These are phyloP conservation scores for Drosophila lacteicornis DNA, from an alignment of 1,140 invertebrate species.

Conservation along the genomic window DNA sequence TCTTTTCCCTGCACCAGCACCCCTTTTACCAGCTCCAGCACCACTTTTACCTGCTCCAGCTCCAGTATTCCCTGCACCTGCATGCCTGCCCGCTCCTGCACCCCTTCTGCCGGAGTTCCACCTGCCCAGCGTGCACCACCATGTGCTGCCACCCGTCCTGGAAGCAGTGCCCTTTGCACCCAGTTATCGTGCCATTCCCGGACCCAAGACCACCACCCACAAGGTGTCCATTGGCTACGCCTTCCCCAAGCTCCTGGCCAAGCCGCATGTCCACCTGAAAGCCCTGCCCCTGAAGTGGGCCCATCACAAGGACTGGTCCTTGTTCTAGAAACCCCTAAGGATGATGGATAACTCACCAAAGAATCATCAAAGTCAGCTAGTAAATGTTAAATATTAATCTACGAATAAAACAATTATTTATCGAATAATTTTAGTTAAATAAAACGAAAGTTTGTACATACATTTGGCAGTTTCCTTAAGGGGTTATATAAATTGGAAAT, in stretches of 20 bases:
- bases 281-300: conserved; percentile 65
- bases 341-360: conserved; percentile 33
- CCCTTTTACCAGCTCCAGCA: conserved; percentile 46
- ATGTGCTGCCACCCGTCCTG: conserved; percentile 70
- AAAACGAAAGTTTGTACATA: conserved; percentile 12
- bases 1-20: conserved; percentile 33
- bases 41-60: conserved; percentile 30
- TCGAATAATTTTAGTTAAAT: conserved; percentile 28
- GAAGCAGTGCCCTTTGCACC: conserved; percentile 66
- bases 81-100: conserved; percentile 20
- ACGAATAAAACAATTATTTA: conserved; percentile 27
- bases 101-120: conserved; percentile 44
- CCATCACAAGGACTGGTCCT: conserved; percentile 68
- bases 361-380: conserved; percentile 33
- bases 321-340: conserved; percentile 50
- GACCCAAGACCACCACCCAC: conserved; percentile 76
- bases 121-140: conserved; percentile 47
- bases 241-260: conserved; percentile 63
- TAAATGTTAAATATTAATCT: conserved; percentile 13
- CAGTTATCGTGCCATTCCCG: conserved; percentile 72
- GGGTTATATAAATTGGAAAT: background rate
- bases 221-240: conserved; percentile 75
- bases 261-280: conserved; percentile 68
- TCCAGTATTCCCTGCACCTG: conserved; percentile 14
- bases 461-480: background rate